These are phyloP conservation scores for Gadopsis marmoratus DNA, from an alignment of 2,797 vertebrate species.

Conservation along the genomic window DNA sequence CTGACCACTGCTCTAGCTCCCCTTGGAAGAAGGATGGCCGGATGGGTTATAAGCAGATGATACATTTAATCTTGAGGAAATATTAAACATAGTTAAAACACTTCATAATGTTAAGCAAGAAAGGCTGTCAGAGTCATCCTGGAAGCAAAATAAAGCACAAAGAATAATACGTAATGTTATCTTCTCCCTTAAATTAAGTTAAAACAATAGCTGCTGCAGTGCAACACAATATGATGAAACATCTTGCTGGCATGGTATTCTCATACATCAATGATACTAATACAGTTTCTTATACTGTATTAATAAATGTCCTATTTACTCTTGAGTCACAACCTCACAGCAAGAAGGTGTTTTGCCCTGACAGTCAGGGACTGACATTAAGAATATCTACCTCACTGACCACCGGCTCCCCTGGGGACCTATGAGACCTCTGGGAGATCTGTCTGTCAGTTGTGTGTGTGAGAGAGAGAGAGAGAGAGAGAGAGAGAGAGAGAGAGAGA, in stretches of 20 bases:
- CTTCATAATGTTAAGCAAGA: conserved; percentile 18
- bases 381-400: conserved; percentile 52
- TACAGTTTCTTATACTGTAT: neutral
- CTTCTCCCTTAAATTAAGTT: conserved; percentile 1
- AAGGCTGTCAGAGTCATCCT: neutral
- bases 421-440: conserved; percentile 43
- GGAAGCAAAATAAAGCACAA: conserved; percentile 11
- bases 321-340: conserved; percentile 36
- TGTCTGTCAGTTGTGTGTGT: conserved; percentile 46
- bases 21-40: too few species aligned
- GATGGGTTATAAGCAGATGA: too few species aligned
- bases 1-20: too few species aligned
- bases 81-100: neutral
- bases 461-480: too few species aligned
- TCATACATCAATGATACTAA: neutral
- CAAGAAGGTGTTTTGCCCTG: conserved; percentile 22
- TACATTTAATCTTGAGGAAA: conserved; percentile 2
- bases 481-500: too few species aligned
- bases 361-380: conserved; percentile 58
- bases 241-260: neutral
- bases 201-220: neutral
- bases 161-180: neutral
- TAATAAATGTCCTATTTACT: conserved; percentile 13
- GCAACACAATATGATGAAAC: neutral
- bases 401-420: conserved; percentile 36